Evolutionary conservation across 2,113 vertebrate species (phyloP), one percentile per base, ranked within the genome.

Genomic region (Entomyzon cyanotis): DNA sequence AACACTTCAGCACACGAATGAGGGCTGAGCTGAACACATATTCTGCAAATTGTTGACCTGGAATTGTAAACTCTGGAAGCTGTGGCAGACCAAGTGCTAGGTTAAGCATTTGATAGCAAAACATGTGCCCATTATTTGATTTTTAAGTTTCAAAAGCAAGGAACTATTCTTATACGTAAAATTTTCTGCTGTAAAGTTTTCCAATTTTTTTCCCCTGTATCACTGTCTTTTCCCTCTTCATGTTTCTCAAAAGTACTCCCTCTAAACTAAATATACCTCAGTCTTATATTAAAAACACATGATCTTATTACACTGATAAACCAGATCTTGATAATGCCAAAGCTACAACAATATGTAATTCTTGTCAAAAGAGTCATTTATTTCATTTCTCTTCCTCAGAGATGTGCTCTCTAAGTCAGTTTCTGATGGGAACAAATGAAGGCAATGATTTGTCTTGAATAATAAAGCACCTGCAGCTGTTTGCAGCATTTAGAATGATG

Each of bases 381-480:
- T 75, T 97, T 91, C 35, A 94, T 94, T 97, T 92, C 78, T 84
- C 84, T 81, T 93, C 82, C 84, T 91, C 39, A 30, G 81, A 95
- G 89, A 92, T 84, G 70, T 22, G 47, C 79, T 90, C 82, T 96
- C 62, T 70, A 53, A 69, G 65, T 91, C 15, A 1, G 62, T 69
- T 96, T 95, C 91, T 95, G 92, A 85, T 92, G 63, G 79, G 95
- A 95, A 92, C 80, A 94, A 94, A 94, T 73, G 93, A 93, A 95
- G 86, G 90, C 42, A 11, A 73, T 87, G 87, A 94, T 97, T 95
- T 91, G 42, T 64, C 85, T 96, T 94, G 91, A 93, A 96, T 95
- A 97, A 96, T 96, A 96, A 95, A 95, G 87, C 84, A 96, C 91
- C 93, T 97, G 96, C 96, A 96, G 94, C 94, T 91, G 89, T 85